Evolutionary conservation across 2,797 vertebrate genomes (phyloP), one percentile per base, ranked within the genome.

Genomic region (Cryptoprocta ferox): DNA sequence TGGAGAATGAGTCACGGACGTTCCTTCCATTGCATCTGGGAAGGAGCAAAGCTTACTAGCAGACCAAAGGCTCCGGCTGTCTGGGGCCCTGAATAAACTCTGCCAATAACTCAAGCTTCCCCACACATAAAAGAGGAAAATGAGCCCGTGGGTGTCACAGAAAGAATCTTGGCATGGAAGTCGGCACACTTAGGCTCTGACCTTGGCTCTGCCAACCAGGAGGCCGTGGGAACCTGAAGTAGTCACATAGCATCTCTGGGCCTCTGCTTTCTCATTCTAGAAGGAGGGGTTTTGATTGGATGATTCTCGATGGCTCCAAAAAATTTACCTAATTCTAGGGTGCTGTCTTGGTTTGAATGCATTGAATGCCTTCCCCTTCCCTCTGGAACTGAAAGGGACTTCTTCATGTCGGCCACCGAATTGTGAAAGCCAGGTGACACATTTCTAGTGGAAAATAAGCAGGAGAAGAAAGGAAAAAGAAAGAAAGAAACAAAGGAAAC

Each of bases 91-190:
- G 91, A 96, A 97, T 93, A 89, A 48, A 21, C 65, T 56, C 94
- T 97, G 97, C 89, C 91, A 94, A 56, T 96, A 91, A 97, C 91
- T 93, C 94, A 82, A 95, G 86, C 45, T 48, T 96, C 91, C 53
- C 94, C 91, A 93, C 93, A 97, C 93, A 93, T 81, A 86, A 79
- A 93, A 80, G 45, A 73, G 86, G 30, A 93, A 95, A 96, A 79
- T 95, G 89, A 91, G 80, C 83, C 95, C 93, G 82, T 91, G 96
- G 66, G 94, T 78, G 86, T 94, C 96, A 24, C 83, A 13, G 21
- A 97, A 85, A 91, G 39, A 90, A 21, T 61, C 70, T 93, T 96
- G 95, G 97, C 97, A 95, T 0, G 24, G n/a, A 84, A 89, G 66
- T 86, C 76, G 42, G 61, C 28, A 91, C 75, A 87, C 24, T 61